A percentile compares a stretch with the other conserved stretches of the same genome.
Evolutionary conservation across 1,140 invertebrate species (phyloP).

Genomic region (Lepidurus apus): DNA sequence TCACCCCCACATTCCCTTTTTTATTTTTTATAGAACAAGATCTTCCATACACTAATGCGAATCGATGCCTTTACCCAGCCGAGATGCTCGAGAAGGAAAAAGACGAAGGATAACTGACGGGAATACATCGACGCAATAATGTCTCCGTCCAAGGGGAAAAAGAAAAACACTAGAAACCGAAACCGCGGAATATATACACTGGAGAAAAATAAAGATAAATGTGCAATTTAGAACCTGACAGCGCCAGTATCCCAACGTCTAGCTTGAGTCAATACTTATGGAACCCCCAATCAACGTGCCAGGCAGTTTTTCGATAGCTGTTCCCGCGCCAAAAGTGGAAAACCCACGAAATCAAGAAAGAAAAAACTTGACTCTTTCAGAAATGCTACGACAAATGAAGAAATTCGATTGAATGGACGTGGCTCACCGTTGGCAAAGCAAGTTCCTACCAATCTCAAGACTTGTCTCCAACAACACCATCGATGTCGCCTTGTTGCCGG

Average conservation of each 20-base stretch:
- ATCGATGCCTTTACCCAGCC: neutral
- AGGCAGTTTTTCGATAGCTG: neutral
- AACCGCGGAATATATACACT: neutral
- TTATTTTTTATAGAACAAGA: neutral
- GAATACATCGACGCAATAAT: constrained; percentile 12
- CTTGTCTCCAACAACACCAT: constrained; percentile 21
- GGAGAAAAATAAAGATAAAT: neutral
- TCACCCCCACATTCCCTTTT: neutral
- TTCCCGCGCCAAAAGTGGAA: neutral
- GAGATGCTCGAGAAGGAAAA: neutral
- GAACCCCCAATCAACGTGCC: neutral
- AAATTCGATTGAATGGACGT: neutral
- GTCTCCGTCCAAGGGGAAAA: neutral
- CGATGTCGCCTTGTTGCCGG: neutral
- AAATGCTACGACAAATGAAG: neutral
- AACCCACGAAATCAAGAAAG: neutral
- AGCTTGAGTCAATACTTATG: neutral
- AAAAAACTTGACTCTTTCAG: too few species aligned
- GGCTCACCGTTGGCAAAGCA: neutral
- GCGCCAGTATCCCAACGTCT: neutral
- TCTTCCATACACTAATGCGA: neutral
- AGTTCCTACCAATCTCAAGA: neutral
- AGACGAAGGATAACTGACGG: neutral
- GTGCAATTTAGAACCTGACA: constrained; percentile 1
- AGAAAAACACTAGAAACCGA: neutral